phyloP scores from a whole-genome alignment of 2,888 invertebrate genomes.

The Cephalotes varians region DNA sequence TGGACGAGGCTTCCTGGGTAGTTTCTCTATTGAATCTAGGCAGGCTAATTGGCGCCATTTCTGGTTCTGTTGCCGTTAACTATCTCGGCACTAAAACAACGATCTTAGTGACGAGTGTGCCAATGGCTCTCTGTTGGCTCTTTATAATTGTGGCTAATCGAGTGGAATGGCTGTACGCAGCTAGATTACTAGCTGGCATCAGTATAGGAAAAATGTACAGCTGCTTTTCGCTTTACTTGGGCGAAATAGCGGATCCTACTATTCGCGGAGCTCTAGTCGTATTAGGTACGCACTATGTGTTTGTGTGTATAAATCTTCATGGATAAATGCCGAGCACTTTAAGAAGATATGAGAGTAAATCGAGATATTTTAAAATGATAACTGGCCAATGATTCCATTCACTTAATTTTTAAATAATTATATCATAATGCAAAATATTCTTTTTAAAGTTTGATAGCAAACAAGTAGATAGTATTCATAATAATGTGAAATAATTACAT shows the following conservation, averaged over 20 bases:
- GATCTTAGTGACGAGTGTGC: conserved; percentile 69
- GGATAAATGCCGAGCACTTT: not conserved
- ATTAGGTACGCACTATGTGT: conserved; percentile 60
- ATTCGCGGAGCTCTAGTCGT: conserved; percentile 81
- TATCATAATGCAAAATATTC: not conserved
- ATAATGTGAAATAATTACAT: not conserved
- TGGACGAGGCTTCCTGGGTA: conserved; percentile 78
- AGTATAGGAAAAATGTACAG: conserved; percentile 74
- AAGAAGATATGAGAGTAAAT: not conserved
- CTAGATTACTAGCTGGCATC: conserved; percentile 69
- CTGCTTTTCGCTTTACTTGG: conserved; percentile 78
- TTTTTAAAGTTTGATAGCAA: not conserved
- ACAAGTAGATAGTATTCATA: not conserved
- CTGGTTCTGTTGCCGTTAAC: conserved; percentile 68
- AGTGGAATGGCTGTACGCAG: conserved; percentile 73
- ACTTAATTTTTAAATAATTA: not conserved
- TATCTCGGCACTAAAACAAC: conserved; percentile 77
- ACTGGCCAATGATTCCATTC: not conserved
- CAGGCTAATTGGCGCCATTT: conserved; percentile 74
- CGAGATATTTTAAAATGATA: not conserved
- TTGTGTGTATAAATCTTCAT: not conserved
- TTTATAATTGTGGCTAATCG: conserved; percentile 68
- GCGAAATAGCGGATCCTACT: conserved; percentile 77
- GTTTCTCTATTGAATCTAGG: conserved; percentile 78
- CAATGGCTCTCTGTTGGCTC: conserved; percentile 74